Evolutionary conservation across 2,888 invertebrate genomes (phyloP).

Genomic region (Carcina quercana): DNA sequence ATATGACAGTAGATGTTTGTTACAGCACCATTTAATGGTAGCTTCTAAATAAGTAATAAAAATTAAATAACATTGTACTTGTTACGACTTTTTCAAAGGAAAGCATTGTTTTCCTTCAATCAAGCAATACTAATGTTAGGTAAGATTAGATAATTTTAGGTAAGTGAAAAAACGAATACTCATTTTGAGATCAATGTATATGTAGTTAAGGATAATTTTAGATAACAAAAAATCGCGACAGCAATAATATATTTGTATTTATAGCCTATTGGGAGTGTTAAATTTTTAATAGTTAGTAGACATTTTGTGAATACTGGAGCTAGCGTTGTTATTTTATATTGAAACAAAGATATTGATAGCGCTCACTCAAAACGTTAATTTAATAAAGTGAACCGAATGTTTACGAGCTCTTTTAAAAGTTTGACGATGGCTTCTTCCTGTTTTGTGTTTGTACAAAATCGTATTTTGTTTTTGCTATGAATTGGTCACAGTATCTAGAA

Average conservation of each 20-base stretch:
- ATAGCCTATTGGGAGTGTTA: conserved; percentile 72
- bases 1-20: conserved; percentile 33
- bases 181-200: conserved; percentile 68
- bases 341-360: conserved; percentile 41
- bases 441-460: too few relatives aligned
- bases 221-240: conserved; percentile 58
- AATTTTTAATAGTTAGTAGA: conserved; percentile 68
- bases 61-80: conserved; percentile 35
- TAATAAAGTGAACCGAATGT: too few relatives aligned
- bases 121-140: conserved; percentile 69
- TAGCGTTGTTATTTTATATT: conserved; percentile 64
- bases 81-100: conserved; percentile 55
- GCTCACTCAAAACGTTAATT: too few relatives aligned
- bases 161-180: conserved; percentile 61
- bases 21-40: conserved; percentile 61
- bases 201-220: conserved; percentile 45
- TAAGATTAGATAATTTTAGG: conserved; percentile 51
- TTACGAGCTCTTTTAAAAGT: too few relatives aligned
- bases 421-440: too few relatives aligned
- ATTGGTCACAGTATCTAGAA: too few relatives aligned
- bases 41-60: conserved; percentile 29
- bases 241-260: conserved; percentile 75
- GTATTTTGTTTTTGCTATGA: too few relatives aligned
- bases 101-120: conserved; percentile 59
- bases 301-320: conserved; percentile 63